Percentiles rank a stretch among this genome's conserved stretches.
These are phyloP conservation scores for Ectropis crepuscularia DNA, from an alignment of 2,888 invertebrate species.

Conservation along the genomic window DNA sequence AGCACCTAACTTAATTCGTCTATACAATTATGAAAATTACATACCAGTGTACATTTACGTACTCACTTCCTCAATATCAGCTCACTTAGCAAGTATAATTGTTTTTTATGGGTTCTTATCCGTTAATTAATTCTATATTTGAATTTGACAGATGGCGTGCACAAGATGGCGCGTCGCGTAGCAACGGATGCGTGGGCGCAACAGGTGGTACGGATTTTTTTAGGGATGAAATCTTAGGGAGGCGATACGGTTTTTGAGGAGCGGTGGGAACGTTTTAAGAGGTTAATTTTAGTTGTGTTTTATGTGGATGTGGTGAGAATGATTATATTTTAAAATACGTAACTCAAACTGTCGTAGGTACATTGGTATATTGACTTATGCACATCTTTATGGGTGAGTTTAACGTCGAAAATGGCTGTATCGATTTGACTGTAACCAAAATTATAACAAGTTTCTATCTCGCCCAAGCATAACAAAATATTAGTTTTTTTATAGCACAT, in stretches of 20 bases:
- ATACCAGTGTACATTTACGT: constrained; percentile 19
- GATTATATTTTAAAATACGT: too few species aligned
- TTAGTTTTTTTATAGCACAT: too few species aligned
- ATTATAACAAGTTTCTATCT: too few species aligned
- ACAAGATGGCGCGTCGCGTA: constrained; percentile 67
- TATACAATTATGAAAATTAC: constrained; percentile 40
- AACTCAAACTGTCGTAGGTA: too few species aligned
- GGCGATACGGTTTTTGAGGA: constrained; percentile 69
- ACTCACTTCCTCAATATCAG: constrained; percentile 31
- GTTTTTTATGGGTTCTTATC: constrained; percentile 17
- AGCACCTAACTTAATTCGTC: constrained; percentile 25
- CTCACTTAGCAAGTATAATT: constrained; percentile 28
- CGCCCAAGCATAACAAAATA: too few species aligned
- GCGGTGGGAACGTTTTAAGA: constrained; percentile 60
- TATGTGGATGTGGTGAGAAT: constrained; percentile 4
- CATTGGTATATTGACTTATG: too few species aligned
- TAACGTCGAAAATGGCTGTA: too few species aligned
- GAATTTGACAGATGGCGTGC: constrained; percentile 77
- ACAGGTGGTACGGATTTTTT: constrained; percentile 72
- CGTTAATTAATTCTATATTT: constrained; percentile 57
- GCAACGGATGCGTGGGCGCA: constrained; percentile 76
- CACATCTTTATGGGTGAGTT: too few species aligned
- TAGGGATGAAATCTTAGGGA: constrained; percentile 50
- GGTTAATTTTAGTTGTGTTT: constrained; percentile 24
- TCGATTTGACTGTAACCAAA: too few species aligned